Evolutionary conservation across 2,888 invertebrate species (phyloP).

Genomic region (Caenorhabditis parvicauda): DNA sequence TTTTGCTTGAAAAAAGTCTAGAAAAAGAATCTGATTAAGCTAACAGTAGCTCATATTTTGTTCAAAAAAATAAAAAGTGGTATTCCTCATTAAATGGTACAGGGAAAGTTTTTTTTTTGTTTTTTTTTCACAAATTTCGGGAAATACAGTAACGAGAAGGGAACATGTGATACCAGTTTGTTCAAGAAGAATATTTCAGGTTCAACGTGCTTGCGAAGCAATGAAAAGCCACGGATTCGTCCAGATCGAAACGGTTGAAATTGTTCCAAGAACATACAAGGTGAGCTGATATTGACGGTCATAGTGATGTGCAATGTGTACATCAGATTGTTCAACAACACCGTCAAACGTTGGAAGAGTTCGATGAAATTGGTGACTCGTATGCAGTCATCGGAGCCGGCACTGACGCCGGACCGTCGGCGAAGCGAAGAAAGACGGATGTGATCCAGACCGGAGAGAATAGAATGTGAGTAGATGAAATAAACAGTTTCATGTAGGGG

Average conservation of each 20-base stretch:
- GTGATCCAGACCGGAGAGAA: not conserved
- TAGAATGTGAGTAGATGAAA: not conserved
- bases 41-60: too few species aligned
- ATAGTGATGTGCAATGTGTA: not conserved
- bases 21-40: too few species aligned
- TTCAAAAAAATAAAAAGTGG: too few species aligned
- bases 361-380: slow-evolving; percentile 31
- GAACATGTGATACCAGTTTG: not conserved
- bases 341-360: slow-evolving; percentile 34
- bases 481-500: too few species aligned
- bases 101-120: too few species aligned
- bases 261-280: slow-evolving; percentile 47
- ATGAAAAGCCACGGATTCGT: slow-evolving; percentile 77
- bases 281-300: slow-evolving; percentile 7
- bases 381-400: too few species aligned
- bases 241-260: slow-evolving; percentile 67
- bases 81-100: too few species aligned
- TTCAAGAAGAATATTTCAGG: slow-evolving; percentile 67
- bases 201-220: slow-evolving; percentile 80
- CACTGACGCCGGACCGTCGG: slow-evolving; percentile 6
- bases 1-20: too few species aligned
- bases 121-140: not conserved
- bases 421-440: slow-evolving; percentile 4
- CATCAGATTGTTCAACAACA: slow-evolving; percentile 15
- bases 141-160: not conserved